Evolutionary conservation across 2,797 vertebrate genomes (phyloP).

Genomic region (Melanotaenia maccullochi): DNA sequence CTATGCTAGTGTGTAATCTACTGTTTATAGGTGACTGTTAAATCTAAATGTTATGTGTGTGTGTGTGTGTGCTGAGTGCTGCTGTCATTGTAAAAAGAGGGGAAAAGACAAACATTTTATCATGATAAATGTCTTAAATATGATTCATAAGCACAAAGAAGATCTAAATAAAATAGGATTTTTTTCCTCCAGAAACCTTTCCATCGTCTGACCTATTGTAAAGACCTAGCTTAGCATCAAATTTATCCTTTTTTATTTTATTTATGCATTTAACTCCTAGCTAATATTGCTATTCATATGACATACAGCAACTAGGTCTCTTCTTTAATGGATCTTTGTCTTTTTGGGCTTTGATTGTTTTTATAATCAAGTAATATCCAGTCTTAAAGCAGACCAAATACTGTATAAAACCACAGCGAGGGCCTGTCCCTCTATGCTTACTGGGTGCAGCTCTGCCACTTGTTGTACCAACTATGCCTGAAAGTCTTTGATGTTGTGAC

Average conservation of each 20-base stretch:
- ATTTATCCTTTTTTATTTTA: background rate
- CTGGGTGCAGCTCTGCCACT: conserved; percentile 2
- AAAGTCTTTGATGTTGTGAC: conserved; percentile 45
- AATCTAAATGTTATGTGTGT: background rate
- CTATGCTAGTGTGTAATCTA: background rate
- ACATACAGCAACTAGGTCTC: background rate
- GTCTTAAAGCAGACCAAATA: conserved; percentile 7
- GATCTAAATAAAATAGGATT: background rate
- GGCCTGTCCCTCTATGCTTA: conserved; percentile 10
- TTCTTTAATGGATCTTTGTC: conserved; percentile 20
- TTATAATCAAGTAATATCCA: conserved; percentile 23
- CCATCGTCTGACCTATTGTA: background rate
- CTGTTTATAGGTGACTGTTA: background rate
- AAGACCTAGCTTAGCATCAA: background rate
- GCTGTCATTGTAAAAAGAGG: background rate
- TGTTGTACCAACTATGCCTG: conserved; percentile 12
- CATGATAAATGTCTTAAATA: conserved; percentile 1
- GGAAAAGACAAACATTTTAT: background rate
- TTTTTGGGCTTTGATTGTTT: conserved; percentile 23
- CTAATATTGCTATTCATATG: background rate
- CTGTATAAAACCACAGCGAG: background rate
- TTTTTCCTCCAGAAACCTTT: background rate
- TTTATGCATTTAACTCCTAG: background rate
- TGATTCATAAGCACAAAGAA: background rate
- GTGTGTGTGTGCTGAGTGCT: background rate